Percentiles rank a stretch among this genome's conserved stretches.
Conservation (phyloP, 1,140 invertebrate species). For the Zaprionus ghesquierei region DNA sequence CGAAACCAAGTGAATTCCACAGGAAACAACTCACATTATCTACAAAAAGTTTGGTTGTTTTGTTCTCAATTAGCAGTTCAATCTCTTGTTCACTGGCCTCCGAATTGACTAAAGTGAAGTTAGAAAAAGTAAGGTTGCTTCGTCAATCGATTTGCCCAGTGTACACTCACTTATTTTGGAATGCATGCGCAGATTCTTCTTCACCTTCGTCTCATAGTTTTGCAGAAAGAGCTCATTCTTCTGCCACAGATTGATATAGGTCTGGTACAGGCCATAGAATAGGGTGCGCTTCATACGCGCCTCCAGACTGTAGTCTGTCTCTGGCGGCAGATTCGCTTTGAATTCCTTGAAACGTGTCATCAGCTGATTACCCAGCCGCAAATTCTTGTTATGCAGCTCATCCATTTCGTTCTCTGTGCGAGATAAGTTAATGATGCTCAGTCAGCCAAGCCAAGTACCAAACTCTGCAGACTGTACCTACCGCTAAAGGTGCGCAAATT, state of each 20-base stretch:
- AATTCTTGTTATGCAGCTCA: constrained; percentile 70
- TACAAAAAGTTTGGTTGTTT: constrained; percentile 79
- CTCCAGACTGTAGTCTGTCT: constrained; percentile 76
- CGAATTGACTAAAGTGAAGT: constrained; percentile 56
- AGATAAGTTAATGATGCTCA: not conserved
- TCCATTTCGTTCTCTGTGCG: constrained; percentile 77
- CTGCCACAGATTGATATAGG: constrained; percentile 77
- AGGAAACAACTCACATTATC: constrained; percentile 68
- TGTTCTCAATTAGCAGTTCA: constrained; percentile 75
- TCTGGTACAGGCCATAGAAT: constrained; percentile 79
- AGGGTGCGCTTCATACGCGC: constrained; percentile 77
- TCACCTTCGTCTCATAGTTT: constrained; percentile 70
- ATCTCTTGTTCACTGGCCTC: constrained; percentile 80
- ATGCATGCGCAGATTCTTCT: constrained; percentile 75
- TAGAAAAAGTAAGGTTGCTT: not conserved
- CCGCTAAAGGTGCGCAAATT: constrained; percentile 76
- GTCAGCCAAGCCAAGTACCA: not conserved
- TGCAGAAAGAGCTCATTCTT: constrained; percentile 76
- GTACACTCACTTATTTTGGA: constrained; percentile 74
- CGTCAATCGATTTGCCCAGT: not conserved
- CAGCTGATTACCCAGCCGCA: constrained; percentile 67
- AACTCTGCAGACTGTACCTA: constrained; percentile 39
- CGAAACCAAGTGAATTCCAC: not conserved
- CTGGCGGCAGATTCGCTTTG: constrained; percentile 71
- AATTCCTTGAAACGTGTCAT: constrained; percentile 74